Percentiles rank a stretch among this genome's conserved stretches.
Conservation (phyloP, 2,797 vertebrate genomes). For the Leuciscus waleckii region DNA sequence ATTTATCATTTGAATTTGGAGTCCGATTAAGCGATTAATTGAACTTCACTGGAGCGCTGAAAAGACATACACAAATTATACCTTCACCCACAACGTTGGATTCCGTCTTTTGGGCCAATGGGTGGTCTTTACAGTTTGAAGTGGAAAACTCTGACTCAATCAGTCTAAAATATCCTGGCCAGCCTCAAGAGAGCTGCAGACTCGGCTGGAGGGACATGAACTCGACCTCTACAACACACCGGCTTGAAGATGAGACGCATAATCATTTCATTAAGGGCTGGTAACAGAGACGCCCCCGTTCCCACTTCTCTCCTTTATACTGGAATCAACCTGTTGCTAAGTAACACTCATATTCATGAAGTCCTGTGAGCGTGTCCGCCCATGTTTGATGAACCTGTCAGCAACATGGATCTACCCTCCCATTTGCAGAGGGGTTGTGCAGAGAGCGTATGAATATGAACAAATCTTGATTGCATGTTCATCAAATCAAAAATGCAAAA, state of each 20-base stretch:
- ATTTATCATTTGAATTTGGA: no score
- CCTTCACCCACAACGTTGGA: no score
- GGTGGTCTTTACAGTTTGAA: neutral
- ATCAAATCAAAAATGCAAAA: constrained; percentile 6
- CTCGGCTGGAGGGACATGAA: neutral
- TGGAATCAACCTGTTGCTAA: constrained; percentile 43
- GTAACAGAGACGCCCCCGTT: neutral
- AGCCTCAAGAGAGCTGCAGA: neutral
- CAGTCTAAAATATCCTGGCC: constrained; percentile 6
- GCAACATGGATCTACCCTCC: constrained; percentile 1
- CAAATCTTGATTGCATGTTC: constrained; percentile 15
- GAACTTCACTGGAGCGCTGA: no score
- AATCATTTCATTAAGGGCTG: constrained; percentile 30
- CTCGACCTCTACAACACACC: neutral
- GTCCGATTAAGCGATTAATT: no score
- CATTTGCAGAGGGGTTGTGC: constrained; percentile 8
- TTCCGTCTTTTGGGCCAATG: no score
- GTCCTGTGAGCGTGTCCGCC: constrained; percentile 11
- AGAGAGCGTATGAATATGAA: constrained; percentile 24
- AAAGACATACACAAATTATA: no score
- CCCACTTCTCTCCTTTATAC: neutral
- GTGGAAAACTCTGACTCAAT: constrained; percentile 12
- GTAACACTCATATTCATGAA: constrained; percentile 42
- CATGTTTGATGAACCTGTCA: constrained; percentile 42
- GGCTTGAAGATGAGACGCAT: neutral